Base-by-base conservation (phyloP, 2,113 vertebrate genomes). In the Rhombomys opimus region DNA sequence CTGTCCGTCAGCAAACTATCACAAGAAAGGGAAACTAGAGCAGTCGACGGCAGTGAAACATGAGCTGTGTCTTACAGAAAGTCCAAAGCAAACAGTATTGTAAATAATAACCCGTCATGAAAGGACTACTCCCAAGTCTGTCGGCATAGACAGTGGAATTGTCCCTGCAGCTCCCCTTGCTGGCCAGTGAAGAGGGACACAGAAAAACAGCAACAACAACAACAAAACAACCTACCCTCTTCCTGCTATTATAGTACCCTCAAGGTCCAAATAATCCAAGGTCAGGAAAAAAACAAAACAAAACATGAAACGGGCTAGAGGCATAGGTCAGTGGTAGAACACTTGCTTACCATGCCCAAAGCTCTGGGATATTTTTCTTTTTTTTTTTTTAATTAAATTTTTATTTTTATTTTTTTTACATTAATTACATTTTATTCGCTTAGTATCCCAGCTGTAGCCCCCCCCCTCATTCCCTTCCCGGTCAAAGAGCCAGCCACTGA, bases 161-260 rank as follows among this genome's bases (percentile, higher is more conserved):
- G 95, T 96, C 98, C 97, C 95, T 98, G 22, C 72, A 95, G 82
- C 97, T 97, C 98, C 98, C 93, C 95, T 96, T 98, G 92, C 95
- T 98, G 98, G 97, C 94, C 85, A 41, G 57, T 27, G 3, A 76
- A 93, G 87, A 97, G 81, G 41, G 91, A 96, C 97, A 97, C 61
- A 54, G 7, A 5, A 80, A 63, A 11, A 14, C 67, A 32, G 41
- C 41, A 23, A 13, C 12, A 95, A 46, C 46, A 22, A 73, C 68
- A 54, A 13, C 61, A 10, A 84, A 65, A 65, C 0, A 0, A 5
- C 1, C 41, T 11, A 30, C 30, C 59, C 0, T 0, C 25, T 96
- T 80, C 38, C 57, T 32, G 30, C 70, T 92, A 52, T 63, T 9
- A 63, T 22, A 12, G 14, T 57, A n/a, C 18, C 6, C 27, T 70